These are phyloP conservation scores for Cryptoblepharus egeriae DNA, from an alignment of 2,797 vertebrate genomes.

Conservation along the genomic window DNA sequence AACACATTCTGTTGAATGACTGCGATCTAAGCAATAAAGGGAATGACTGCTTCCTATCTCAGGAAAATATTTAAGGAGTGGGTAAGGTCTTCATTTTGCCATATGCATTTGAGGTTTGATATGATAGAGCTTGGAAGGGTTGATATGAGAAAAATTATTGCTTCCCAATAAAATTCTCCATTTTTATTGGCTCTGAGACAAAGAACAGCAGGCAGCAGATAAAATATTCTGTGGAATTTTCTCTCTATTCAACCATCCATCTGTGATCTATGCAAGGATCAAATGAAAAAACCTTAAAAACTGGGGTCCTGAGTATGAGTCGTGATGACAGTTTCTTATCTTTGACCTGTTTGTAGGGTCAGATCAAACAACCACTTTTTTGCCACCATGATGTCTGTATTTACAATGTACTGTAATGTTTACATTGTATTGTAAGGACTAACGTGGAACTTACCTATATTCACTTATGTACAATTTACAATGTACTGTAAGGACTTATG, in stretches of 20 bases:
- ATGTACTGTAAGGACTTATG: too few relatives aligned
- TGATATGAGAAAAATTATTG: constrained; percentile 66
- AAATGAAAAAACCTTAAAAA: not conserved
- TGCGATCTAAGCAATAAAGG: constrained; percentile 53
- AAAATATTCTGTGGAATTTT: constrained; percentile 62
- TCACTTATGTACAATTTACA: too few relatives aligned
- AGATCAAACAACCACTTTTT: not conserved
- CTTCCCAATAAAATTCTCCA: constrained; percentile 67
- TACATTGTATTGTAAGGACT: too few relatives aligned
- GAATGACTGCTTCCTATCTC: constrained; percentile 59
- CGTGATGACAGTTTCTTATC: constrained; percentile 22
- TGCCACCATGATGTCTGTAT: not conserved
- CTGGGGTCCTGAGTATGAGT: not conserved
- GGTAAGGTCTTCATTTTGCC: constrained; percentile 55
- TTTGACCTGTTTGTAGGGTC: not conserved
- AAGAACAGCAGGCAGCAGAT: constrained; percentile 66
- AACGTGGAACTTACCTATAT: too few relatives aligned
- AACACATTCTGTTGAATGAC: constrained; percentile 46
- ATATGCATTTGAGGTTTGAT: constrained; percentile 57
- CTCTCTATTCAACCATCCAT: constrained; percentile 38
- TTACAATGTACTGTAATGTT: not conserved
- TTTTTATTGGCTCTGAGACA: constrained; percentile 66
- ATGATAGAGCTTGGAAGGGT: constrained; percentile 58
- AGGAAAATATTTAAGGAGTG: constrained; percentile 52
- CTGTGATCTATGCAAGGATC: constrained; percentile 30